A percentile compares a stretch with the other conserved stretches of the same genome.
phyloP scores from a whole-genome alignment of 1,140 invertebrate species.

The Cephus cinctus region DNA sequence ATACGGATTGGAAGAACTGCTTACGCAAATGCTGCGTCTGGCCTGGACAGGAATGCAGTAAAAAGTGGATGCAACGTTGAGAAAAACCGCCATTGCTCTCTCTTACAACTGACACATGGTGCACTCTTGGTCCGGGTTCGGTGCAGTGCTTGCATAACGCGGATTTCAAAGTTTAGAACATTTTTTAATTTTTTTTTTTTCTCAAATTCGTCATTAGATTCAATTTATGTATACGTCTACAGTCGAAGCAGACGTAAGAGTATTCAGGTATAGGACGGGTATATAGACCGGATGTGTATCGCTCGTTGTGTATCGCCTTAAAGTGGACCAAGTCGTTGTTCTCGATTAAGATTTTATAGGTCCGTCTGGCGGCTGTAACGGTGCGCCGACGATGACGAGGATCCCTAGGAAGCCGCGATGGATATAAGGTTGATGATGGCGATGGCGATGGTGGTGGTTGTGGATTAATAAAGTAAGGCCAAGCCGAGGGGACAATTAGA shows the following conservation, averaged over 20 bases:
- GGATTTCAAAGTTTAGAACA: neutral
- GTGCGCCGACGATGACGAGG: neutral
- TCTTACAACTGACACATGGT: neutral
- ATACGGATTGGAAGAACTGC: conserved; percentile 1
- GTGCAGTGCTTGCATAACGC: conserved; percentile 3
- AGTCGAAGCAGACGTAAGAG: neutral
- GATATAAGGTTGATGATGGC: conserved; percentile 21
- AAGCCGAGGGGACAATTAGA: conserved; percentile 52
- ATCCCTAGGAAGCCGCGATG: neutral
- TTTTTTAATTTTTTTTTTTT: neutral
- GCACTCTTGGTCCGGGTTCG: conserved; percentile 1
- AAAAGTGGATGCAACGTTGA: conserved; percentile 28
- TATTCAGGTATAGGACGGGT: too few relatives aligned
- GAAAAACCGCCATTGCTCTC: conserved; percentile 26
- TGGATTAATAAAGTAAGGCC: conserved; percentile 55
- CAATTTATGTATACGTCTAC: too few relatives aligned
- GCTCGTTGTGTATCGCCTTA: too few relatives aligned
- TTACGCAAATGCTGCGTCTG: conserved; percentile 16
- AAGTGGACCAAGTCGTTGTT: conserved; percentile 11
- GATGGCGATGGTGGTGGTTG: conserved; percentile 32
- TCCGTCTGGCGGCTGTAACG: too few relatives aligned
- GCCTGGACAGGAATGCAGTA: conserved; percentile 36
- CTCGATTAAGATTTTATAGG: conserved; percentile 14
- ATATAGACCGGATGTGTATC: conserved; percentile 21
- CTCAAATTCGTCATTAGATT: too few relatives aligned